Percentiles rank a stretch among this genome's conserved stretches.
Evolutionary conservation across 2,797 vertebrate genomes (phyloP).

Genomic region (Diglossa cyanea): DNA sequence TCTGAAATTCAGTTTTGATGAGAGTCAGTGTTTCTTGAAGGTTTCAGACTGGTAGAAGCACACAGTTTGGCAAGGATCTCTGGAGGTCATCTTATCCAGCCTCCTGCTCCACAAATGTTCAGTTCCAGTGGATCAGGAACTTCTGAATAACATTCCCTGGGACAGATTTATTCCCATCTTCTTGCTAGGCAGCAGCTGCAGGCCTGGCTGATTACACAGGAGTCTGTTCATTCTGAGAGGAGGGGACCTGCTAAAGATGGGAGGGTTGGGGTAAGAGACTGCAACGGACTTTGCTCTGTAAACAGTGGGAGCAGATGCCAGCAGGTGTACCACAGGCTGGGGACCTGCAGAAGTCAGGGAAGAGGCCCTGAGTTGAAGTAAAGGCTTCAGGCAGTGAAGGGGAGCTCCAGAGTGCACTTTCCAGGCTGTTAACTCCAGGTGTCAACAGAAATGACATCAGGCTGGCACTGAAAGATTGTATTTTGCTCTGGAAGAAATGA

Average conservation of each 20-base stretch:
- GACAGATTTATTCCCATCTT: accelerated
- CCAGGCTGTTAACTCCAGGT: not conserved
- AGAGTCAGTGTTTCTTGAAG: not conserved
- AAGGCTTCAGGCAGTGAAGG: not conserved
- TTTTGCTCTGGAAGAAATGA: slow-evolving; percentile 28
- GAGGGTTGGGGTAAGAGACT: not conserved
- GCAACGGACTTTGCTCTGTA: not conserved
- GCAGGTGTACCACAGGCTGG: not conserved
- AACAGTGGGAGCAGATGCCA: not conserved
- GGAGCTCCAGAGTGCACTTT: not conserved
- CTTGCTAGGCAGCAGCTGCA: accelerated
- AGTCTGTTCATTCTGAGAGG: not conserved
- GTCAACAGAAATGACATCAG: not conserved
- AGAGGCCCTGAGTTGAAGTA: not conserved
- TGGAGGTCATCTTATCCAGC: not conserved
- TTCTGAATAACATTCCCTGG: not conserved
- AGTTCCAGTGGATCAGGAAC: not conserved
- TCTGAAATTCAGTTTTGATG: not conserved
- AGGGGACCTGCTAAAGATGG: not conserved
- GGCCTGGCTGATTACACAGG: not conserved
- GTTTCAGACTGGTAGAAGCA: not conserved
- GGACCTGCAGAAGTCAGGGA: accelerated
- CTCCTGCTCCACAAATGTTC: not conserved
- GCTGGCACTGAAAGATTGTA: not conserved
- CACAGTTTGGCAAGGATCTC: not conserved